Conservation (phyloP, 2,113 vertebrate genomes). For the Vimba vimba region DNA sequence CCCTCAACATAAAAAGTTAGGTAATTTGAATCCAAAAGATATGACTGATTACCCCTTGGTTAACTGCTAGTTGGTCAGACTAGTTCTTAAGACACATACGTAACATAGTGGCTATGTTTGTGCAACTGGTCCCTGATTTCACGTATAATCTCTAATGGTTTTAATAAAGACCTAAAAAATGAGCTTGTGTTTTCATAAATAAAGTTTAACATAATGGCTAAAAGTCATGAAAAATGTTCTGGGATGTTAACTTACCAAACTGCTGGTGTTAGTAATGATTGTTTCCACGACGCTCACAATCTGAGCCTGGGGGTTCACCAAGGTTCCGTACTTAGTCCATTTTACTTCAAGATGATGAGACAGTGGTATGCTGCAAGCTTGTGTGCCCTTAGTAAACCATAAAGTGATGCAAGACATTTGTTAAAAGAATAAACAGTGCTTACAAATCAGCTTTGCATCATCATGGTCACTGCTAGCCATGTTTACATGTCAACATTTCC, state of each 20-base stretch:
- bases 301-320: constrained; percentile 89
- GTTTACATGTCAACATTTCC: constrained; percentile 8
- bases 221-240: not conserved
- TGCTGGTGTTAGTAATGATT: constrained; percentile 71
- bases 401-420: not conserved
- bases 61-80: no score
- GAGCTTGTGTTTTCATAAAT: not conserved
- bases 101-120: no score
- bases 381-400: constrained; percentile 56
- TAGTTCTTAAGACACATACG: no score
- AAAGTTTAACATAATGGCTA: not conserved
- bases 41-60: no score
- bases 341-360: constrained; percentile 83
- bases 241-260: constrained; percentile 66
- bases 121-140: not conserved
- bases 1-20: no score
- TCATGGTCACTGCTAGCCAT: not conserved
- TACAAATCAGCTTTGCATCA: not conserved
- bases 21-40: no score
- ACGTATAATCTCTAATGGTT: not conserved
- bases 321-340: constrained; percentile 91
- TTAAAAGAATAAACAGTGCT: not conserved
- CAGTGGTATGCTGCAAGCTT: constrained; percentile 83
- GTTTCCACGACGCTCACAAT: constrained; percentile 82
- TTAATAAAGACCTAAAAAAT: not conserved